Evolutionary conservation across 2,888 invertebrate genomes (phyloP).

Genomic region (Luffia ferchaultella): DNA sequence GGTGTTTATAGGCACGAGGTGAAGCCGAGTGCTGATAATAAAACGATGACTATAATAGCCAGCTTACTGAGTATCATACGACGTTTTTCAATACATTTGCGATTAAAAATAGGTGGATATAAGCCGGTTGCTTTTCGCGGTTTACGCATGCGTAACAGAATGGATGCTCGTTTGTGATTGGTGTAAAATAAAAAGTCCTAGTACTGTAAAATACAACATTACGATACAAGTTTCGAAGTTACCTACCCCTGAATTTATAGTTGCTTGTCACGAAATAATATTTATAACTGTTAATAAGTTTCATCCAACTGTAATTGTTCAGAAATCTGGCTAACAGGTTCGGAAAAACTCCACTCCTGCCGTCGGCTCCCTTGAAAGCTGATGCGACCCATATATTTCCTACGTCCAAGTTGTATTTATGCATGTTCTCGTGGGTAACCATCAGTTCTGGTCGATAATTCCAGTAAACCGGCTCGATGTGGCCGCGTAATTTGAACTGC

Average conservation of each 20-base stretch:
- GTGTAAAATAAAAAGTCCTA: too few species aligned
- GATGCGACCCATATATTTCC: conserved; percentile 80
- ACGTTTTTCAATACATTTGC: too few species aligned
- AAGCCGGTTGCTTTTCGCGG: too few species aligned
- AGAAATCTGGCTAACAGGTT: conserved; percentile 69
- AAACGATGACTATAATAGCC: too few species aligned
- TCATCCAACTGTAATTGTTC: conserved; percentile 79
- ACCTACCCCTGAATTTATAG: conserved; percentile 2
- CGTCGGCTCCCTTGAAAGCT: conserved; percentile 84
- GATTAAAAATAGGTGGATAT: too few species aligned
- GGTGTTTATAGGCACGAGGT: too few species aligned
- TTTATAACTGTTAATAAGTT: conserved; percentile 58
- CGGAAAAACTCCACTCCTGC: conserved; percentile 54
- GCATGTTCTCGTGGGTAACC: conserved; percentile 26
- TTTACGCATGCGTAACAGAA: too few species aligned
- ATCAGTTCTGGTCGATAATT: conserved; percentile 54
- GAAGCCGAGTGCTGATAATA: too few species aligned
- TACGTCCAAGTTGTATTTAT: conserved; percentile 53
- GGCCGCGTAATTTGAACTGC: conserved; percentile 41
- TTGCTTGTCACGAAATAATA: conserved; percentile 26
- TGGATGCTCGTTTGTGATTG: too few species aligned
- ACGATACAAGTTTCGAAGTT: too few species aligned
- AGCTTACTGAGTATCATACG: too few species aligned
- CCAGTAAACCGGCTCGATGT: conserved; percentile 77
- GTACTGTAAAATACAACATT: too few species aligned